Evolutionary conservation across 92 coral and sea anemone genomes (phyloP).

Genomic region (Paramuricea clavata): DNA sequence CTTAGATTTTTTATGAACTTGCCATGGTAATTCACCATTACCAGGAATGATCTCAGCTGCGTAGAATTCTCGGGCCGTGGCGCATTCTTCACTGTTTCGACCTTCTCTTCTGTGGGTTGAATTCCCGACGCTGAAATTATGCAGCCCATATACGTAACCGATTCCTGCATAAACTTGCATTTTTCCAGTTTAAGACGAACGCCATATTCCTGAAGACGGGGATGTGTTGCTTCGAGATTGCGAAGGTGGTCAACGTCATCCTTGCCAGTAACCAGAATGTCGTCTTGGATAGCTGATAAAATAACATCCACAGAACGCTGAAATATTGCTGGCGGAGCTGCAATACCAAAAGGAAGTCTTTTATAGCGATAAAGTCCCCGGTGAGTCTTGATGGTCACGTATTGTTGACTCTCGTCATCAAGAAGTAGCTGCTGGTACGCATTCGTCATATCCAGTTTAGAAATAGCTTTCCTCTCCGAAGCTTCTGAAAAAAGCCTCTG

Average conservation of each 20-base stretch:
- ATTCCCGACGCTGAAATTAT: constrained; percentile 40
- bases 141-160: constrained; percentile 48
- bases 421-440: constrained; percentile 74
- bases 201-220: too few relatives aligned
- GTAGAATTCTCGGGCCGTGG: constrained; percentile 37
- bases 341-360: constrained; percentile 55
- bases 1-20: constrained; percentile 35
- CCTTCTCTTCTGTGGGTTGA: constrained; percentile 38
- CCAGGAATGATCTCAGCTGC: constrained; percentile 40
- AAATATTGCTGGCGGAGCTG: constrained; percentile 47
- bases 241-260: constrained; percentile 29
- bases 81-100: constrained; percentile 35
- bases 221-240: constrained; percentile 17
- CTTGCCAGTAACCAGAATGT: too few relatives aligned
- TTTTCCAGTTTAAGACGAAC: constrained; percentile 30
- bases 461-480: too few relatives aligned
- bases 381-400: constrained; percentile 67
- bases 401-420: constrained; percentile 56
- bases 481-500: too few relatives aligned
- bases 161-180: constrained; percentile 33
- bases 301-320: constrained; percentile 57
- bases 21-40: constrained; percentile 47
- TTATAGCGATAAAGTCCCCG: constrained; percentile 29
- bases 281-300: too few relatives aligned
- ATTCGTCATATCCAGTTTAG: constrained; percentile 65